phyloP scores from a whole-genome alignment of 2,888 invertebrate species.

The Morinoia aosen region DNA sequence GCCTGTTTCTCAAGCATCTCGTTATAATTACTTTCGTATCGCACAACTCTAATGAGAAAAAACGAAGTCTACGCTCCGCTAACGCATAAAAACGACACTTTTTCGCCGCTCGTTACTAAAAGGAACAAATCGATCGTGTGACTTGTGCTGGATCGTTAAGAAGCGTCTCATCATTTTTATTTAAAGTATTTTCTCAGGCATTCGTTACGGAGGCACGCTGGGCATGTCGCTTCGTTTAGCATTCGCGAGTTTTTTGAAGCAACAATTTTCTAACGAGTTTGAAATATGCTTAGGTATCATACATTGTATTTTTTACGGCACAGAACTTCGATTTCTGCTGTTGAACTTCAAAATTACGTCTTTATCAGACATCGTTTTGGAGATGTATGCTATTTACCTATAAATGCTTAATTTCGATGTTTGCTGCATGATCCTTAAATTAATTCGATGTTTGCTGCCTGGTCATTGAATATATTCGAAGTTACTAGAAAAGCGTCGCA shows the following conservation, averaged over 20 bases:
- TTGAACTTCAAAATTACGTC: background rate
- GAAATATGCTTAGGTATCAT: background rate
- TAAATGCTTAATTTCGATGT: background rate
- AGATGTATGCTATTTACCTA: too few species aligned
- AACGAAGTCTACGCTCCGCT: background rate
- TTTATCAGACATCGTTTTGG: too few species aligned
- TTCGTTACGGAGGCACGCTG: background rate
- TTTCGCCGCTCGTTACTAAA: background rate
- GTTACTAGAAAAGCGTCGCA: background rate
- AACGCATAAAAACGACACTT: background rate
- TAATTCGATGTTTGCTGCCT: background rate
- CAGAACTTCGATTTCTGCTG: background rate
- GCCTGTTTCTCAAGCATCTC: background rate
- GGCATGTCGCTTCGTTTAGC: background rate
- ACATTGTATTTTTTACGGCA: background rate
- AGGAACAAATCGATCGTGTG: background rate
- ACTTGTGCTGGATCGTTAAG: background rate
- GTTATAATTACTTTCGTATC: background rate
- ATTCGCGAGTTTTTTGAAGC: background rate
- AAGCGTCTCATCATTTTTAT: background rate
- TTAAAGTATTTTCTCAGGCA: background rate
- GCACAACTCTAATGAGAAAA: background rate
- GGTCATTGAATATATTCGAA: background rate
- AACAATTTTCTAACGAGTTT: background rate
- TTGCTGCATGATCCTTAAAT: background rate